Conservation (phyloP, 2,113 vertebrate species). For the Turnix velox region DNA sequence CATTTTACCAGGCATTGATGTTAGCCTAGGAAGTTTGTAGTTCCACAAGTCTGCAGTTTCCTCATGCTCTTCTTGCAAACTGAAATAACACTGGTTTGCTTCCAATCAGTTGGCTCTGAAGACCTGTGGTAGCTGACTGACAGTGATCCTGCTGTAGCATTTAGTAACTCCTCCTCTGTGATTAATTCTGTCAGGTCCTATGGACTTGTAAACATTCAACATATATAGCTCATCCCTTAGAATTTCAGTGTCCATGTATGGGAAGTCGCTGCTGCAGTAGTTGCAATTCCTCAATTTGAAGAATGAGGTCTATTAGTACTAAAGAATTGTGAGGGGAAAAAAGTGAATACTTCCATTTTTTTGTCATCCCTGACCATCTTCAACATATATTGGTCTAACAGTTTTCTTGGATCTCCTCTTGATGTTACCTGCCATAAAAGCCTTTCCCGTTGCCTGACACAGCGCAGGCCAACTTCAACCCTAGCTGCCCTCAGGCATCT, state of each 20-base stretch:
- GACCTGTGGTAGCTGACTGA: background rate
- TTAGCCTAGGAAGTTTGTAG: background rate
- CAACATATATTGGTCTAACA: fast-evolving
- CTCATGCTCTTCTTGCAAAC: background rate
- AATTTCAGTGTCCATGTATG: background rate
- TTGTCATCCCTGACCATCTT: background rate
- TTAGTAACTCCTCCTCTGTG: background rate
- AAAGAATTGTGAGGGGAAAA: background rate
- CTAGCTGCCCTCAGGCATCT: background rate
- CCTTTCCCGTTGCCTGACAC: background rate
- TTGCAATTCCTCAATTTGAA: background rate
- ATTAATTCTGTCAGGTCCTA: background rate
- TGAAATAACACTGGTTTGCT: fast-evolving
- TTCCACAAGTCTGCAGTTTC: background rate
- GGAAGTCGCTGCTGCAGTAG: background rate
- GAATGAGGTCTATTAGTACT: background rate
- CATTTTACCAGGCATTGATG: background rate
- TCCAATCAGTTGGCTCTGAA: background rate
- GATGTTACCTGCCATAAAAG: background rate
- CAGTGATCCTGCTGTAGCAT: background rate
- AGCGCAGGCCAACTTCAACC: background rate
- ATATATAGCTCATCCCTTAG: background rate
- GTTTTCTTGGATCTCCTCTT: background rate
- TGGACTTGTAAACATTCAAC: background rate
- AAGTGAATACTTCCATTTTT: background rate